phyloP scores from a whole-genome alignment of 1,140 invertebrate species.

The Streblospio benedicti region DNA sequence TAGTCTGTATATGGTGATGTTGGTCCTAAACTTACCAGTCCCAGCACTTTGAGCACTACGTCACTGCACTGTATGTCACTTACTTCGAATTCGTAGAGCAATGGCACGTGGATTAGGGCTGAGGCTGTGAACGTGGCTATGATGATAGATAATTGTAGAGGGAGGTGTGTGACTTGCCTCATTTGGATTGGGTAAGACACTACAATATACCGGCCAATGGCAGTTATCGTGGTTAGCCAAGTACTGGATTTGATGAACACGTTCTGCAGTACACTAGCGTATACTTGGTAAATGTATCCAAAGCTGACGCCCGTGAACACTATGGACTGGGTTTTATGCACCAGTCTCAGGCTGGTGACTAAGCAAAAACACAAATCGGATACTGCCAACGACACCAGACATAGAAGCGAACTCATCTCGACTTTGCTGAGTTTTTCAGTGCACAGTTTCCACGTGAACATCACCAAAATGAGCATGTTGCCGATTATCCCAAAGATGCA shows the following conservation, averaged over 20 bases:
- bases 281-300: not conserved
- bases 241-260: slow-evolving; percentile 16
- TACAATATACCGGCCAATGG: slow-evolving; percentile 9
- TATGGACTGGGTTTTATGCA: not conserved
- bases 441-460: slow-evolving; percentile 26
- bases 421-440: slow-evolving; percentile 19
- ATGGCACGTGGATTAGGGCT: slow-evolving; percentile 33
- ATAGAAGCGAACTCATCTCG: not conserved
- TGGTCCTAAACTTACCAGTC: not conserved
- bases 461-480: slow-evolving; percentile 37
- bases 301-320: not conserved
- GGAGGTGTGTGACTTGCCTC: not conserved
- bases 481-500: slow-evolving; percentile 34
- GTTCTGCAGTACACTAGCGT: slow-evolving; percentile 8
- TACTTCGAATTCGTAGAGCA: slow-evolving; percentile 27
- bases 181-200: slow-evolving; percentile 12
- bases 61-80: slow-evolving; percentile 10
- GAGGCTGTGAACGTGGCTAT: slow-evolving; percentile 32
- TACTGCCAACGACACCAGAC: slow-evolving; percentile 10
- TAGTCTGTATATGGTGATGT: slow-evolving; percentile 20
- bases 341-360: not conserved
- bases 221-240: slow-evolving; percentile 14
- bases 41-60: not conserved
- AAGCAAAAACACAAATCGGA: slow-evolving; percentile 16
- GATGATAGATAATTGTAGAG: slow-evolving; percentile 20